These are phyloP conservation scores for Poeciliopsis infans DNA, from an alignment of 2,797 vertebrate genomes.

Conservation along the genomic window DNA sequence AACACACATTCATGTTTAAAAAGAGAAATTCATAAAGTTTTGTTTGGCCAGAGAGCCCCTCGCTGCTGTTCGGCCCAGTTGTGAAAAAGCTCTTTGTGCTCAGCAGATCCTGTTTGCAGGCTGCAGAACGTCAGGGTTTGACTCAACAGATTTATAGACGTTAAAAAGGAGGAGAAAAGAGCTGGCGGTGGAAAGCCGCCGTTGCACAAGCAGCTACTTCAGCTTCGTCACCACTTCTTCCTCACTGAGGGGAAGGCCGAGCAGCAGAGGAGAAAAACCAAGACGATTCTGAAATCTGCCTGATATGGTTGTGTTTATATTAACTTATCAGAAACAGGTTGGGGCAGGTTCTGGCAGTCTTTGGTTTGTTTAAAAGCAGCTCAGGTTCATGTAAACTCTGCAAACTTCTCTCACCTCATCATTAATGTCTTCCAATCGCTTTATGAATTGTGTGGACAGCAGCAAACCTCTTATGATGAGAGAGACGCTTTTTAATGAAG, in stretches of 20 bases:
- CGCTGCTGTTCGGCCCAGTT: constrained; percentile 34
- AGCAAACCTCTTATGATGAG: not conserved
- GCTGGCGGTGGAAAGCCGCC: constrained; percentile 17
- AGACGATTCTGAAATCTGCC: not conserved
- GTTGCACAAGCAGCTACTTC: constrained; percentile 40
- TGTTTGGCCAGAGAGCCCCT: not conserved
- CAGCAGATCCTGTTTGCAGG: constrained; percentile 2
- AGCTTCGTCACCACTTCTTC: constrained; percentile 21
- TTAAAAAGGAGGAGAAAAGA: constrained; percentile 10
- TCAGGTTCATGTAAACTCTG: not conserved
- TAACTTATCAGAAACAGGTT: not conserved
- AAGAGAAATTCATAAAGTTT: not conserved
- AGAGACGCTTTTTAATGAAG: not conserved
- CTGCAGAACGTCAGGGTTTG: constrained; percentile 37
- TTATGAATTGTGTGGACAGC: too few species aligned
- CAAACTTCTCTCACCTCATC: not conserved
- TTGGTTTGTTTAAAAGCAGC: not conserved
- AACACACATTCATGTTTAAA: not conserved
- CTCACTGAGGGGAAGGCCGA: not conserved
- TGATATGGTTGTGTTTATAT: too few species aligned
- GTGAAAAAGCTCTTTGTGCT: constrained; percentile 33
- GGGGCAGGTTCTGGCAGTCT: not conserved
- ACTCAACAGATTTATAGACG: constrained; percentile 35
- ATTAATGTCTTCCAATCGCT: not conserved
- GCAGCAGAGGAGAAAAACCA: not conserved